Evolutionary conservation across 2,888 invertebrate genomes (phyloP), one percentile per base, ranked within the genome.

Genomic region (Perizoma affinitatum): DNA sequence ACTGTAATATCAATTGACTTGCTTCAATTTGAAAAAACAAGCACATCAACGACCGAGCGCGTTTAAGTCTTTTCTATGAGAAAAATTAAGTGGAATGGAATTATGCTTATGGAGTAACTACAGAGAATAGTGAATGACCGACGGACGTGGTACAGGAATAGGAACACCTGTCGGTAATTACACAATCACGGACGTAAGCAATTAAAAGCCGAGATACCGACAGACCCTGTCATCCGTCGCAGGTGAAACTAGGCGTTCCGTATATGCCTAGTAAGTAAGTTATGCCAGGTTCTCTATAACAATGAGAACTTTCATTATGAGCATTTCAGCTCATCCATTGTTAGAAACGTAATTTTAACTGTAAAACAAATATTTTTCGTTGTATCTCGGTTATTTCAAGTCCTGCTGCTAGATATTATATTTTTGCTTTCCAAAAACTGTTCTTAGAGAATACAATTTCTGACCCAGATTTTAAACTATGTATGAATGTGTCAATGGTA

Each of bases 161-260:
- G 72, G 73, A 74, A 78, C 86, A 87, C 85, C 86, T 86, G 84
- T 76, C 69, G 67, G 75, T 76, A 84, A 54, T 85, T 83, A 82
- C 74, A 80, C 69, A 72, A 70, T 74, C 80, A 73, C 79, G 79
- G 83, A 79, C 77, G 71, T 76, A 72, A 72, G 79, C 70, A 81
- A 74, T 81, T 79, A 80, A 78, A 74, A 75, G 72, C 72, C 74
- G 63, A 78, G 76, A 75, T 71, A 74, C 79, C 73, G 71, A 59
- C 68, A 71, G 71, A 83, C 80, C 78, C 71, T 67, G 83, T 79
- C 83, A 79, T 73, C 75, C 71, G 71, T 50, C 44, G 49, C 72
- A 63, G 79, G 80, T 76, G 83, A 83, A 84, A 84, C 82, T 79
- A 79, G 71, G 46, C 33, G 46, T 53, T 41, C 73, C 70, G 46